phyloP scores from a whole-genome alignment of 2,113 vertebrate genomes.

The Notechis scutatus region DNA sequence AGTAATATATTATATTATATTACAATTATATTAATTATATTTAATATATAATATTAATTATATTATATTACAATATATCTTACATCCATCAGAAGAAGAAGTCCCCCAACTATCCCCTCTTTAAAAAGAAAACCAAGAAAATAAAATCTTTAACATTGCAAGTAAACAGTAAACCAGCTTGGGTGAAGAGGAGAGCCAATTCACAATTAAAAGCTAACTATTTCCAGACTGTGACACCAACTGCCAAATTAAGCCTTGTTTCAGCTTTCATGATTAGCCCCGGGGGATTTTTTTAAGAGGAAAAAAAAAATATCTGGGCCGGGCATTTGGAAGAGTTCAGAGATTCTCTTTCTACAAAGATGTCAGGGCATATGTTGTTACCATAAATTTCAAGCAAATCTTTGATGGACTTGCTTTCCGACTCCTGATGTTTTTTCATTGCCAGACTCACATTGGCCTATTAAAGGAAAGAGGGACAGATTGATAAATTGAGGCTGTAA shows the following conservation, averaged over 20 bases:
- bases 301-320: neutral
- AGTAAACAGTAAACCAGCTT: constrained; percentile 32
- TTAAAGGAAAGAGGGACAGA: neutral
- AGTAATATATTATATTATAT: no score
- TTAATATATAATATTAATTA: no score
- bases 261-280: constrained; percentile 10
- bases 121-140: neutral
- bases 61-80: neutral
- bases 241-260: constrained; percentile 30
- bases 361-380: neutral
- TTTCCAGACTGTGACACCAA: constrained; percentile 15
- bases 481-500: neutral
- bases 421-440: constrained; percentile 6
- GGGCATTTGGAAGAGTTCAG: neutral
- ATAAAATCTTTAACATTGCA: neutral
- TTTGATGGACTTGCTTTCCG: neutral
- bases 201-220: constrained; percentile 32
- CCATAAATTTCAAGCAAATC: neutral
- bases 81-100: neutral
- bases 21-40: no score
- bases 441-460: constrained; percentile 19
- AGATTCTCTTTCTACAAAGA: neutral
- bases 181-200: constrained; percentile 19
- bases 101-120: neutral
- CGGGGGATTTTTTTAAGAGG: neutral